These are phyloP conservation scores for Leucophenga maculata DNA, from an alignment of 2,888 invertebrate species.

Conservation along the genomic window DNA sequence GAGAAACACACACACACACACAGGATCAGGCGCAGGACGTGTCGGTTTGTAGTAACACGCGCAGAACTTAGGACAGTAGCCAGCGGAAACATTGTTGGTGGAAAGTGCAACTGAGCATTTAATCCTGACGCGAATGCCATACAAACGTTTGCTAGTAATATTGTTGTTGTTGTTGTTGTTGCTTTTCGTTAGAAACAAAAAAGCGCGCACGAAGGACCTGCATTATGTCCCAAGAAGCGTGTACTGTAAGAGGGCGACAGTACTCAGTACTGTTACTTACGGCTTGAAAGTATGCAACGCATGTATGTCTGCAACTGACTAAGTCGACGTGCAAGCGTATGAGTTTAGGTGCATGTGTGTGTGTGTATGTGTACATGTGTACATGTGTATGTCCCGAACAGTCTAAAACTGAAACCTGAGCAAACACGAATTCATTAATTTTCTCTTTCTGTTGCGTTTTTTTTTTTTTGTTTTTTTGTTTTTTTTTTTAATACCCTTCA, in stretches of 20 bases:
- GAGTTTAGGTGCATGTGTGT: neutral
- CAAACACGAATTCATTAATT: slow-evolving; percentile 27
- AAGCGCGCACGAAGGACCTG: no score
- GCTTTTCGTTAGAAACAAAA: no score
- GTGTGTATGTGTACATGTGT: neutral
- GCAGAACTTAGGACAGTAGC: neutral
- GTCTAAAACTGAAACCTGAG: slow-evolving; percentile 17
- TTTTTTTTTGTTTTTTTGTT: neutral
- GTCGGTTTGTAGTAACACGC: no score
- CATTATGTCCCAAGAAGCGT: neutral
- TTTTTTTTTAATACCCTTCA: neutral
- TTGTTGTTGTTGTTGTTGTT: no score
- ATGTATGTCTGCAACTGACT: neutral
- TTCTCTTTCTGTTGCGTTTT: slow-evolving; percentile 14
- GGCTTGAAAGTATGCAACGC: neutral
- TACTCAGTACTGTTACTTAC: no score
- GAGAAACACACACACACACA: no score
- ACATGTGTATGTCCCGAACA: neutral
- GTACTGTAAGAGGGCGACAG: no score
- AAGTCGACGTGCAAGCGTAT: no score
- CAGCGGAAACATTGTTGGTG: neutral
- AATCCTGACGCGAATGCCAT: slow-evolving; percentile 21
- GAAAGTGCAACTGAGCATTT: slow-evolving; percentile 25
- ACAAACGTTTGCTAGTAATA: neutral
- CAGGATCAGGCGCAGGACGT: no score